These are phyloP conservation scores for Andricus grossulariae DNA, from an alignment of 1,140 invertebrate species.

Conservation along the genomic window DNA sequence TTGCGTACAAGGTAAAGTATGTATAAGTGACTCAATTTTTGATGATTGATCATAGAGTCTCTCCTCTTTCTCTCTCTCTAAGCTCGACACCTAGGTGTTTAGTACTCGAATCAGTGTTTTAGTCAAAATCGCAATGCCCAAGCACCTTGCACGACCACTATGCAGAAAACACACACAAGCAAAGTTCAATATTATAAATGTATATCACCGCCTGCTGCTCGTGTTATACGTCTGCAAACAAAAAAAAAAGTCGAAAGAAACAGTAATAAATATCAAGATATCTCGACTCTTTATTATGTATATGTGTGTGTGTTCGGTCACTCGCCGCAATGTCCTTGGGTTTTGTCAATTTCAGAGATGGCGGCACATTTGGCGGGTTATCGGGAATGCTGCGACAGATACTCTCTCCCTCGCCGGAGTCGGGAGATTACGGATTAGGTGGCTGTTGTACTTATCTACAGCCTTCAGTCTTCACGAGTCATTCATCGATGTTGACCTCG, in stretches of 20 bases:
- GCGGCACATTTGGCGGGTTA: slow-evolving; percentile 71
- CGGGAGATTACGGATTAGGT: slow-evolving; percentile 57
- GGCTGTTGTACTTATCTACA: slow-evolving; percentile 66
- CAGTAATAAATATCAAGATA: too few relatives aligned
- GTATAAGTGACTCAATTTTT: too few relatives aligned
- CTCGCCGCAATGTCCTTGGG: slow-evolving; percentile 68
- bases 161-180: slow-evolving; percentile 63
- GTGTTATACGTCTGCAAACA: slow-evolving; percentile 54
- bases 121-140: slow-evolving; percentile 60
- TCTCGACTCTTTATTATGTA: neutral
- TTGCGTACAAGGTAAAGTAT: too few relatives aligned
- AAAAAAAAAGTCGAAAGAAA: neutral
- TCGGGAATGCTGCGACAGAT: slow-evolving; percentile 75
- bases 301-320: slow-evolving; percentile 41
- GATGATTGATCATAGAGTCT: too few relatives aligned
- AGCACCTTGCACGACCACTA: slow-evolving; percentile 70
- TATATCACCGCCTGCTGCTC: slow-evolving; percentile 59
- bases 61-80: neutral
- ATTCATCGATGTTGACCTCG: slow-evolving; percentile 63
- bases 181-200: slow-evolving; percentile 50
- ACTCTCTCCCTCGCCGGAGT: slow-evolving; percentile 71
- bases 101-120: neutral
- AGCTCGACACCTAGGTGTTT: slow-evolving; percentile 29
- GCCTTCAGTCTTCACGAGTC: slow-evolving; percentile 63
- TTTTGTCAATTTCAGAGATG: slow-evolving; percentile 74